Conservation (phyloP, 2,888 invertebrate genomes). For the Mythimna ferrago region DNA sequence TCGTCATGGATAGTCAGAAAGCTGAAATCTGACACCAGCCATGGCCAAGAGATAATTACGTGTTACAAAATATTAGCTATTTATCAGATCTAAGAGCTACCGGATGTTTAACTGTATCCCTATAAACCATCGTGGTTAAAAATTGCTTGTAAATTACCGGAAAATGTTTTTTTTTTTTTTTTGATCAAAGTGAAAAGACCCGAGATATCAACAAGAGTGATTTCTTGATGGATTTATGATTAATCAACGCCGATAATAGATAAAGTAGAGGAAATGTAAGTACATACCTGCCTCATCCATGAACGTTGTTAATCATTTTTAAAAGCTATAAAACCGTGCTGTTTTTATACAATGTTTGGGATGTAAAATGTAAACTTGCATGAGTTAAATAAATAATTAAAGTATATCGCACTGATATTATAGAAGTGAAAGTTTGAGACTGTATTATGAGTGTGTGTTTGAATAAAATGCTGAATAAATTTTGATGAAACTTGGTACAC, state of each 20-base stretch:
- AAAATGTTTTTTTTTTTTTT: constrained; percentile 11
- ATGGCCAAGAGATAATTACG: too few relatives aligned
- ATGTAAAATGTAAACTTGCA: constrained; percentile 24
- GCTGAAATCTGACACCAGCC: too few relatives aligned
- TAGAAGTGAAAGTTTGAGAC: too few relatives aligned
- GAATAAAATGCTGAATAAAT: too few relatives aligned
- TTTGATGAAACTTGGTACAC: too few relatives aligned
- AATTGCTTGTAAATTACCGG: constrained; percentile 36
- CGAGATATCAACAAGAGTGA: constrained; percentile 41
- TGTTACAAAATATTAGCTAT: constrained; percentile 4
- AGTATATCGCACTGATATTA: not conserved
- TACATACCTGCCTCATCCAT: constrained; percentile 20
- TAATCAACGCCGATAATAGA: constrained; percentile 41
- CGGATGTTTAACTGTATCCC: constrained; percentile 41
- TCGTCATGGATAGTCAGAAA: too few relatives aligned
- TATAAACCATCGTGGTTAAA: constrained; percentile 24
- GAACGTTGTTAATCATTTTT: constrained; percentile 23
- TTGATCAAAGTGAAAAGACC: constrained; percentile 42
- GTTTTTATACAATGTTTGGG: constrained; percentile 10
- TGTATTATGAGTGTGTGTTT: too few relatives aligned
- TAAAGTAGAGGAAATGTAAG: constrained; percentile 24
- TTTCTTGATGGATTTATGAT: constrained; percentile 39
- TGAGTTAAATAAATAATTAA: constrained; percentile 4
- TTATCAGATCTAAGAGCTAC: constrained; percentile 15
- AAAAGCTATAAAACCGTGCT: constrained; percentile 13